phyloP scores from a whole-genome alignment of 2,888 invertebrate genomes.

The Pristionchus japonicus region DNA sequence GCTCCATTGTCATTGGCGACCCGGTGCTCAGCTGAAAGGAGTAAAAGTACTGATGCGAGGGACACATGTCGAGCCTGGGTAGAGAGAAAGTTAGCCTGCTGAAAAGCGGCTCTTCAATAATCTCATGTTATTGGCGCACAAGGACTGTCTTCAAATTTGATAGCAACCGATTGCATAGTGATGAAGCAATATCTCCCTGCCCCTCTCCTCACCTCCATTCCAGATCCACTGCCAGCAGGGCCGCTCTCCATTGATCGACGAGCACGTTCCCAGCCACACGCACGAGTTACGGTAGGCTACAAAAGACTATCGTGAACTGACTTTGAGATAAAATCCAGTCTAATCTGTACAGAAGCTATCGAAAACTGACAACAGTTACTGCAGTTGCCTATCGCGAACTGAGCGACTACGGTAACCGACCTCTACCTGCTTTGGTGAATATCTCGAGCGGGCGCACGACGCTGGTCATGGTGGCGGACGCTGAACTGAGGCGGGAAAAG shows the following conservation, averaged over 20 bases:
- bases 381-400: no score
- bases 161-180: not conserved
- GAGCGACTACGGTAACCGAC: not conserved
- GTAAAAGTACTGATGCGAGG: no score
- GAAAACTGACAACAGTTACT: no score
- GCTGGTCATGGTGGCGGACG: not conserved
- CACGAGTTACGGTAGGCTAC: slow-evolving; percentile 1
- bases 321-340: no score
- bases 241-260: not conserved
- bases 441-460: not conserved
- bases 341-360: no score
- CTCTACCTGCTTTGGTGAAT: slow-evolving; percentile 4
- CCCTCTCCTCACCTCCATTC: slow-evolving; percentile 11
- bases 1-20: slow-evolving; percentile 22
- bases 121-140: no score
- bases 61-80: no score
- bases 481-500: not conserved
- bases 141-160: no score
- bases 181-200: not conserved
- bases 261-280: not conserved
- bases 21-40: not conserved
- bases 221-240: slow-evolving; percentile 34
- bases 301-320: not conserved
- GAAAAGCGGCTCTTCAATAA: no score
- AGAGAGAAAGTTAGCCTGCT: no score